Conservation (phyloP, 2,797 vertebrate species). For the Staurois parvus region DNA sequence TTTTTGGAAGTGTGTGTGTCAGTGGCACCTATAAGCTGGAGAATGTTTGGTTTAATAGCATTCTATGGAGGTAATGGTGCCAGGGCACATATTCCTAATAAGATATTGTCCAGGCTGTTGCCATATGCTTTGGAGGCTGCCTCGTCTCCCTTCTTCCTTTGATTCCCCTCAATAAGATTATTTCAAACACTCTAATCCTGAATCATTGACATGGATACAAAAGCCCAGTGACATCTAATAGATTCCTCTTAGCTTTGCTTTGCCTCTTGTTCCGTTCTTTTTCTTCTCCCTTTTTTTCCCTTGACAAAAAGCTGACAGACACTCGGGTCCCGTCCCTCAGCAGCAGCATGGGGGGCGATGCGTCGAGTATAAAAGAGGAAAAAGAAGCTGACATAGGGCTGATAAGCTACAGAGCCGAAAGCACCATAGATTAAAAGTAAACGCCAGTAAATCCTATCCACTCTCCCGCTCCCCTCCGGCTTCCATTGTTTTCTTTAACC, state of each 20-base stretch:
- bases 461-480: constrained; percentile 74
- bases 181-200: constrained; percentile 89
- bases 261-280: constrained; percentile 81
- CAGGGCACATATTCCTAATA: constrained; percentile 83
- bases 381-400: constrained; percentile 79
- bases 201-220: constrained; percentile 90
- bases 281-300: constrained; percentile 78
- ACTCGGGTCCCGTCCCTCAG: constrained; percentile 79
- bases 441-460: constrained; percentile 80
- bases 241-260: constrained; percentile 85
- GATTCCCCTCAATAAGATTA: constrained; percentile 88
- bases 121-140: constrained; percentile 79
- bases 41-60: constrained; percentile 77
- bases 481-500: constrained; percentile 82
- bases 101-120: constrained; percentile 81
- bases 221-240: constrained; percentile 88
- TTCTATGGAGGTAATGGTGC: constrained; percentile 79
- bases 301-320: constrained; percentile 85
- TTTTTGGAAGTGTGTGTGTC: constrained; percentile 25
- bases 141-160: constrained; percentile 79
- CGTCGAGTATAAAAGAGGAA: constrained; percentile 81
- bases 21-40: constrained; percentile 70
- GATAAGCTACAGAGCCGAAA: constrained; percentile 80
- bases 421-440: constrained; percentile 84
- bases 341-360: constrained; percentile 79